These are phyloP conservation scores for Petrocephalus sullivani DNA, from an alignment of 2,797 vertebrate genomes.

Conservation along the genomic window DNA sequence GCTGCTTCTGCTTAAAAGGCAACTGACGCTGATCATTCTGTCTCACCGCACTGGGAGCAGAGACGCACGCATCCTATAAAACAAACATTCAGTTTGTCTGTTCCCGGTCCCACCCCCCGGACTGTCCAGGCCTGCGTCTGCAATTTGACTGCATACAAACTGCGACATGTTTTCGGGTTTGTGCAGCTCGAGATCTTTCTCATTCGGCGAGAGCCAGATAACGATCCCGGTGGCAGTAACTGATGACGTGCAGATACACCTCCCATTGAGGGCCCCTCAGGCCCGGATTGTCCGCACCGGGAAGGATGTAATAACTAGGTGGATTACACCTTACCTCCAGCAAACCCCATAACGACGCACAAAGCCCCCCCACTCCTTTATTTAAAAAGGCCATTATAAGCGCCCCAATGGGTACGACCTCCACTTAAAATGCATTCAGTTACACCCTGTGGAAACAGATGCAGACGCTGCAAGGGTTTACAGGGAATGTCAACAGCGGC, in stretches of 20 bases:
- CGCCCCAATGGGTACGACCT: not conserved
- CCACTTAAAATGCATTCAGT: not conserved
- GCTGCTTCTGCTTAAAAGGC: constrained; percentile 37
- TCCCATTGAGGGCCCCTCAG: not conserved
- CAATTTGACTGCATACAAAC: not conserved
- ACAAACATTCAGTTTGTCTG: not conserved
- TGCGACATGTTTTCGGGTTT: not conserved
- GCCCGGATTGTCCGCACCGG: not conserved
- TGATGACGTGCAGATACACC: not conserved
- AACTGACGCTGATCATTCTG: constrained; percentile 29
- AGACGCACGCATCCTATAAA: not conserved
- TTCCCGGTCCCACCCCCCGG: not conserved
- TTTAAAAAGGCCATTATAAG: not conserved
- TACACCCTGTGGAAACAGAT: not conserved
- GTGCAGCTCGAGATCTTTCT: not conserved
- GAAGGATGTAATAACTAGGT: not conserved
- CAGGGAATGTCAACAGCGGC: not conserved
- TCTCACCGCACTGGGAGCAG: not conserved
- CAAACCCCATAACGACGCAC: not conserved
- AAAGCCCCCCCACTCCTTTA: not conserved
- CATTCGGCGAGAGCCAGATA: not conserved
- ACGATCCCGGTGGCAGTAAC: not conserved
- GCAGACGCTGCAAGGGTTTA: not conserved
- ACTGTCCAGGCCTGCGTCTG: not conserved
- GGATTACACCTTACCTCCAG: not conserved